Conservation (phyloP, 1,140 invertebrate genomes). For the Drosophila repletoides region DNA sequence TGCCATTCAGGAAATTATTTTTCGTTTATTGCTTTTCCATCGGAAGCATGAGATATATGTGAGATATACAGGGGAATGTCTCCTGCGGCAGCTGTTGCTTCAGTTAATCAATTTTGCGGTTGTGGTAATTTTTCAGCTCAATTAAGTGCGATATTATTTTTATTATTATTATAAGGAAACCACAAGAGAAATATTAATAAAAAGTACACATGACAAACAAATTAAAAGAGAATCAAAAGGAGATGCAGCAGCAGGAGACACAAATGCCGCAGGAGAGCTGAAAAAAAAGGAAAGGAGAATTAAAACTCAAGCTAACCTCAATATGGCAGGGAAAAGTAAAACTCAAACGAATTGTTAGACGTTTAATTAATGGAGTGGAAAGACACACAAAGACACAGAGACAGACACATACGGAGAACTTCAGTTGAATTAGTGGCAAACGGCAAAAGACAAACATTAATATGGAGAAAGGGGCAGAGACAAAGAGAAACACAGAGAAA, state of each 20-base stretch:
- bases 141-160: conserved; percentile 27
- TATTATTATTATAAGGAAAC: too few relatives aligned
- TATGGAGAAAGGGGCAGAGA: conserved; percentile 9
- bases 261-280: not conserved
- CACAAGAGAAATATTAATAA: conserved; percentile 24
- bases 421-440: conserved; percentile 52
- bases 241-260: not conserved
- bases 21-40: conserved; percentile 55
- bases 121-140: conserved; percentile 23
- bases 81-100: conserved; percentile 22
- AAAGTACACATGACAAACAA: conserved; percentile 18
- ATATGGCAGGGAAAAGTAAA: conserved; percentile 35
- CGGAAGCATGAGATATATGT: conserved; percentile 21
- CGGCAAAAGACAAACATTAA: conserved; percentile 59
- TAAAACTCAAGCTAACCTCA: conserved; percentile 37
- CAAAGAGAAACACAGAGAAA: not conserved
- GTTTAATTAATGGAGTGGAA: conserved; percentile 74
- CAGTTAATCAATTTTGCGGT: conserved; percentile 31
- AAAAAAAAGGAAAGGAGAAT: conserved; percentile 32
- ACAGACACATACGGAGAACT: conserved; percentile 2
- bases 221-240: conserved; percentile 2
- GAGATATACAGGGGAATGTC: not conserved
- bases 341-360: conserved; percentile 22
- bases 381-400: conserved; percentile 9
- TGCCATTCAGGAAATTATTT: conserved; percentile 63